A percentile compares a stretch with the other conserved stretches of the same genome.
phyloP scores from a whole-genome alignment of 2,797 vertebrate species.

The Macroramphosus scolopax region DNA sequence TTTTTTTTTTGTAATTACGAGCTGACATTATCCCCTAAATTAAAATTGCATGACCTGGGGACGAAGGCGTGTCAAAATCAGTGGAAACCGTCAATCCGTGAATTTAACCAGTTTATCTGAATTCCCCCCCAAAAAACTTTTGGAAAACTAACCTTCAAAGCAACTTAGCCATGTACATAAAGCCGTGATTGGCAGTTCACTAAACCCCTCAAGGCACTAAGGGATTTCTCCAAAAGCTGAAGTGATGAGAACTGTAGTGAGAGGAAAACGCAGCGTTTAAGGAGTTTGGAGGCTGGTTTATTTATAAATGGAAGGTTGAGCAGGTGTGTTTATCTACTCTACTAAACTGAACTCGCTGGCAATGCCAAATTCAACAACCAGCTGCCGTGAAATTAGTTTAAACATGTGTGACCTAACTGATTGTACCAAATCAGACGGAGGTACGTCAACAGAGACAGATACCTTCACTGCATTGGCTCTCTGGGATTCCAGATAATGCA shows the following conservation, averaged over 20 bases:
- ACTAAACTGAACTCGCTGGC: no score
- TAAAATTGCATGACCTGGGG: conserved; percentile 62
- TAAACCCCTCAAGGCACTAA: conserved; percentile 2
- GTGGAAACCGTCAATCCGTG: conserved; percentile 21
- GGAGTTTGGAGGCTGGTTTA: neutral
- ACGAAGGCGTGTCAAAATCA: conserved; percentile 48
- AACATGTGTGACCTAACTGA: no score
- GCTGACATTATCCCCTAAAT: conserved; percentile 59
- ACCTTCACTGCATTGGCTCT: no score
- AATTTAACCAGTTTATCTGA: conserved; percentile 26
- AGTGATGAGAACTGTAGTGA: neutral
- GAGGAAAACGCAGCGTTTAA: neutral
- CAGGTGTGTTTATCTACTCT: no score
- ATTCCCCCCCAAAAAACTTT: conserved; percentile 8
- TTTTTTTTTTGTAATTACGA: conserved; percentile 58
- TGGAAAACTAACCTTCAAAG: conserved; percentile 16
- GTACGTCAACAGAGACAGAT: no score
- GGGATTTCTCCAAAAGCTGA: conserved; percentile 9
- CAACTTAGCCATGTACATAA: conserved; percentile 4
- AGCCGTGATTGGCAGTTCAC: conserved; percentile 4
- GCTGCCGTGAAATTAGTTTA: no score
- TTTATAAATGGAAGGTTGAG: no score
- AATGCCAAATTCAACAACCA: no score
- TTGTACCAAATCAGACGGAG: no score
- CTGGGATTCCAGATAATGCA: no score